A percentile compares a stretch with the other conserved stretches of the same genome.
phyloP scores from a whole-genome alignment of 2,888 invertebrate genomes.

The Xestoiulus laeticollis region DNA sequence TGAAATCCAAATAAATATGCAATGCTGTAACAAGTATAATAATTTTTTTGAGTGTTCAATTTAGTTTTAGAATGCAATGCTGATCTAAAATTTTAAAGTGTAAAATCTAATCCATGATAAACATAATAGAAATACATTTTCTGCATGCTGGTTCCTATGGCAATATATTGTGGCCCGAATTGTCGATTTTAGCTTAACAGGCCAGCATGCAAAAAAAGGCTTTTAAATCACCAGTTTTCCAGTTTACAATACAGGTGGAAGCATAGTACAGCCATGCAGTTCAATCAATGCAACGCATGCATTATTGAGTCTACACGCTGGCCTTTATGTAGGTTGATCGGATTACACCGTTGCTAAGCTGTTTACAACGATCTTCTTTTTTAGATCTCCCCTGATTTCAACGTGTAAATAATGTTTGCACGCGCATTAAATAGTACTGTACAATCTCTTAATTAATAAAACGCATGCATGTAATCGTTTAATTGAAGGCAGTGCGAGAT shows the following conservation, averaged over 20 bases:
- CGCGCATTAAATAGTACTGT: neutral
- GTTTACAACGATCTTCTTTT: constrained; percentile 10
- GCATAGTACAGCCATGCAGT: neutral
- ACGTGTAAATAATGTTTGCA: neutral
- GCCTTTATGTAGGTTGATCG: constrained; percentile 12
- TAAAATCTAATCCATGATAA: too few relatives aligned
- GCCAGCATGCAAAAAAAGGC: neutral
- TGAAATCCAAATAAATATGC: too few relatives aligned
- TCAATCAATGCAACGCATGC: constrained; percentile 12
- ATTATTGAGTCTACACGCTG: neutral
- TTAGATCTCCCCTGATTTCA: neutral
- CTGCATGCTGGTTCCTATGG: too few relatives aligned
- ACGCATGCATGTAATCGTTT: neutral
- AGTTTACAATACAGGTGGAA: neutral
- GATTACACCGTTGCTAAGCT: constrained; percentile 27
- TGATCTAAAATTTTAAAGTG: too few relatives aligned
- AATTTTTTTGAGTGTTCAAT: too few relatives aligned
- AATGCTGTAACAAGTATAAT: too few relatives aligned
- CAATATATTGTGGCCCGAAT: neutral
- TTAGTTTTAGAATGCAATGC: too few relatives aligned
- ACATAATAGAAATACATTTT: too few relatives aligned
- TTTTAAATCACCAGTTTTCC: neutral
- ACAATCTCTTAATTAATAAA: constrained; percentile 14
- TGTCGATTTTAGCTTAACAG: neutral
- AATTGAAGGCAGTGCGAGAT: neutral